Conservation (phyloP, 2,888 invertebrate genomes). For the Scrobipalpa costella region DNA sequence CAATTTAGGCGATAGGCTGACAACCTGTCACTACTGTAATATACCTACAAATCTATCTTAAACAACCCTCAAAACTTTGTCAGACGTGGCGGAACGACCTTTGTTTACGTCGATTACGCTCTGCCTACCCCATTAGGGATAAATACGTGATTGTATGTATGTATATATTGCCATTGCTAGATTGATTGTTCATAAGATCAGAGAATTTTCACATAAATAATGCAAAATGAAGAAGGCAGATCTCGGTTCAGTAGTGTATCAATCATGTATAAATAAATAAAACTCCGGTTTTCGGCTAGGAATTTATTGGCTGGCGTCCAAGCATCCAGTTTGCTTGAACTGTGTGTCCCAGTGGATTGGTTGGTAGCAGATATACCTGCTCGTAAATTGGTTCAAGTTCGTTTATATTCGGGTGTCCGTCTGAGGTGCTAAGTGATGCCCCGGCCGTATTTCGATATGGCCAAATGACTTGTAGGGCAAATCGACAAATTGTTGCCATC, state of each 20-base stretch:
- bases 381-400: background rate
- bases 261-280: conserved; percentile 33
- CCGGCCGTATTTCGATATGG: no score
- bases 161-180: background rate
- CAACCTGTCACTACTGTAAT: no score
- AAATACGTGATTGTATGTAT: no score
- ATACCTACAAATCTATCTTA: no score
- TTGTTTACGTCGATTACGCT: no score
- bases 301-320: conserved; percentile 43
- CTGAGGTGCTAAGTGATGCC: no score
- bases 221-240: background rate
- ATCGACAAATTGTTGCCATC: no score
- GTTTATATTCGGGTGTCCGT: background rate
- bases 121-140: no score
- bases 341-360: background rate
- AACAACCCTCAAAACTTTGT: no score
- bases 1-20: no score
- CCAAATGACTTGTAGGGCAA: no score
- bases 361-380: background rate
- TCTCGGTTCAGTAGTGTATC: conserved; percentile 35
- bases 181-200: background rate
- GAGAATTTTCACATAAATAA: background rate
- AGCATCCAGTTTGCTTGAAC: conserved; percentile 37
- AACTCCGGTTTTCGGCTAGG: conserved; percentile 40
- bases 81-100: no score